These are phyloP conservation scores for Drosophila truncata DNA, from an alignment of 1,140 invertebrate species.

Conservation along the genomic window DNA sequence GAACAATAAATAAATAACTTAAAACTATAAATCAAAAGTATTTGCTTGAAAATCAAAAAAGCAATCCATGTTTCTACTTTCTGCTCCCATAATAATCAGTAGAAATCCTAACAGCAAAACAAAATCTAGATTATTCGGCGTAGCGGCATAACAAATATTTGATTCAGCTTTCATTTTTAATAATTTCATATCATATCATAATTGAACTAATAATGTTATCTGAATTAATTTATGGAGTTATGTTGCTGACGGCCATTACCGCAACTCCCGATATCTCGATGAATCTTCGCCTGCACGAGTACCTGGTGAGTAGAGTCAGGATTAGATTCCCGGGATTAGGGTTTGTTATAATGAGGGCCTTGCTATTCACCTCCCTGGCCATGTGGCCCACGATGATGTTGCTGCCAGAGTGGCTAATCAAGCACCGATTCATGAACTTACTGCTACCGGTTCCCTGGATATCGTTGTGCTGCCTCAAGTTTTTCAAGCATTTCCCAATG, in stretches of 20 bases:
- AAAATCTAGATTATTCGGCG: not conserved
- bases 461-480: not conserved
- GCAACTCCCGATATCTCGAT: not conserved
- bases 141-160: too few species aligned
- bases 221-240: not conserved
- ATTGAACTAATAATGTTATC: not conserved
- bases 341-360: not conserved
- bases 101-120: not conserved
- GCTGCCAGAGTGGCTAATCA: not conserved
- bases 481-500: not conserved
- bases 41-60: not conserved
- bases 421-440: not conserved
- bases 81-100: not conserved
- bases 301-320: accelerated
- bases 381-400: not conserved
- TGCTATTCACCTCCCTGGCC: not conserved
- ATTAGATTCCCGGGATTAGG: not conserved
- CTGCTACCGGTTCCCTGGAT: not conserved
- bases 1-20: not conserved
- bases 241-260: not conserved
- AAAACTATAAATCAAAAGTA: not conserved
- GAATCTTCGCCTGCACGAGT: not conserved
- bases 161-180: not conserved
- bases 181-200: not conserved
- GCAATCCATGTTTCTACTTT: not conserved